These are phyloP conservation scores for Scytalopus superciliaris DNA, from an alignment of 2,113 vertebrate species.

Conservation along the genomic window DNA sequence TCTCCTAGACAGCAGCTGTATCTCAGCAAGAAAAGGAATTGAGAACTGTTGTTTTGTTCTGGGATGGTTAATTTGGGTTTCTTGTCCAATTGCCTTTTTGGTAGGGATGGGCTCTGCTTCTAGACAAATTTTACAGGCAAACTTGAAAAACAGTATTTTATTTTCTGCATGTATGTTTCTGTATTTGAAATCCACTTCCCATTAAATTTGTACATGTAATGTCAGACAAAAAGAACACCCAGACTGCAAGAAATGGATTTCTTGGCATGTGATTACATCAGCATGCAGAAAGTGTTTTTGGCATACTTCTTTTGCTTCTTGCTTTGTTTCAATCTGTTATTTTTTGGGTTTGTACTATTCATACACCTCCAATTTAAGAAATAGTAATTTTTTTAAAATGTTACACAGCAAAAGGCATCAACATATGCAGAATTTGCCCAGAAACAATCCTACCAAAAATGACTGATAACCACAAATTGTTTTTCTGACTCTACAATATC, in stretches of 20 bases:
- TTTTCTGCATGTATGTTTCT: not conserved
- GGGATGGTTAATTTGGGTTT: not conserved
- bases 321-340: not conserved
- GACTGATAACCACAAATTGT: not conserved
- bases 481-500: not conserved
- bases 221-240: not conserved
- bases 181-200: not conserved
- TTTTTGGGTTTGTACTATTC: not conserved
- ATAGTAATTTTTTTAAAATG: not conserved
- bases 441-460: not conserved
- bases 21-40: not conserved
- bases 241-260: not conserved
- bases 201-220: not conserved
- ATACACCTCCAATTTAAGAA: not conserved
- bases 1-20: not conserved
- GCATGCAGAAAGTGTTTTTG: not conserved
- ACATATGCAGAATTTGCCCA: not conserved
- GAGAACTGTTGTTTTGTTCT: not conserved
- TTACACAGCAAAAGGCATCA: not conserved
- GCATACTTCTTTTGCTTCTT: not conserved
- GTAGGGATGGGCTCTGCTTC: not conserved
- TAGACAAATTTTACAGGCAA: not conserved
- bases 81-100: not conserved
- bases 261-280: not conserved
- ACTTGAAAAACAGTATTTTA: not conserved